Conservation (phyloP, 1,140 invertebrate genomes). For the Microplitis demolitor region DNA sequence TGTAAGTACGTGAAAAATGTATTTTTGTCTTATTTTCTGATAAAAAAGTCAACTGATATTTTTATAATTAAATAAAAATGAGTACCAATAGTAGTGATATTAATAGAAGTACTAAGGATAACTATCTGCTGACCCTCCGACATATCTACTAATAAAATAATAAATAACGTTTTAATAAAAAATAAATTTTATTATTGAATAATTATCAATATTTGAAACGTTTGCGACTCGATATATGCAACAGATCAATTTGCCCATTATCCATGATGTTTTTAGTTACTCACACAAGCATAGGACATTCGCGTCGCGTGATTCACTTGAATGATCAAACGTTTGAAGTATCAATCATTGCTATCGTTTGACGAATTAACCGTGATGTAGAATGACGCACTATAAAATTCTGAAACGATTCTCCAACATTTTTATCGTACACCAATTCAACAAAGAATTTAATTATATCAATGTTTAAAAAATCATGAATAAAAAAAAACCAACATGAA, state of each 20-base stretch:
- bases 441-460: no score
- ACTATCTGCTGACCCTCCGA: no score
- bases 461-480: background rate
- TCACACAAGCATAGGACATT: background rate
- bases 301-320: background rate
- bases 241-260: background rate
- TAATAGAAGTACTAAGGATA: no score
- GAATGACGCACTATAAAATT: background rate
- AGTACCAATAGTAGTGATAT: no score
- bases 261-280: background rate
- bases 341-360: background rate
- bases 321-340: conserved; percentile 4
- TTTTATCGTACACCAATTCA: background rate
- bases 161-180: no score
- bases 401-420: background rate
- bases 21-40: no score
- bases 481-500: background rate
- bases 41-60: no score
- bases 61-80: no score
- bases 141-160: no score
- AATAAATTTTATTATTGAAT: no score
- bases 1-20: no score
- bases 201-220: no score
- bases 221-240: background rate
- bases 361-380: conserved; percentile 4